Base-by-base conservation (phyloP, 2,797 vertebrate species). In the Petrocephalus schoutedeni region DNA sequence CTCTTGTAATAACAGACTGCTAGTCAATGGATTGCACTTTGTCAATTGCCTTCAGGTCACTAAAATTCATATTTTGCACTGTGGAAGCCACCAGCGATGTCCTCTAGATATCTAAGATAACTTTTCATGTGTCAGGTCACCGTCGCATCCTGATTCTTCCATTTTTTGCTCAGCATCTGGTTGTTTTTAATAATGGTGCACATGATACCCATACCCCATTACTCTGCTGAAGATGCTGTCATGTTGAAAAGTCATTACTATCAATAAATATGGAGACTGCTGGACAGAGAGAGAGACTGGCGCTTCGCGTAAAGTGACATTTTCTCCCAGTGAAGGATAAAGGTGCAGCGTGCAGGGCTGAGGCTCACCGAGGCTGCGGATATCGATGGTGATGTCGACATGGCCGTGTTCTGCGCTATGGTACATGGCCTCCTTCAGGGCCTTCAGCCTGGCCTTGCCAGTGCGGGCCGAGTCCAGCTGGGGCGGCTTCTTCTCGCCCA, bases 371-470 rank as follows among this genome's bases (percentile, higher is more conserved):
- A 96, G 95, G 94, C 95, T 96, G 93, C 95, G 96, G 94, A 96
- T 96, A 94, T 96, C 96, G 94, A 96, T 95, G 95, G 95, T 96
- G 95, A 97, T 96, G 95, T 97, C 96, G 94, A 97, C 95, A 92
- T 96, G 95, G 93, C 95, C 95, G 90, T 97, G 96, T 91, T 97
- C 96, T 90, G 96, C 94, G 89, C 96, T 96, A 94, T 96, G 96
- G 94, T 96, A 96, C 95, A 96, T 95, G 94, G 96, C 96, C 94
- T 97, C 96, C 93, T 95, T 95, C 93, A 97, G 94, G 90, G 95
- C 96, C 90, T 95, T 93, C 94, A 96, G 95, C 91, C 93, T 95
- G 93, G 95, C 95, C 94, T 96, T 96, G 94, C 95, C 95, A 93
- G 95, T 95, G 94, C 96, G 89, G 49, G 95, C 92, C 94, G 93